phyloP scores from a whole-genome alignment of 1,140 invertebrate genomes.

The Scylla paramamosain region DNA sequence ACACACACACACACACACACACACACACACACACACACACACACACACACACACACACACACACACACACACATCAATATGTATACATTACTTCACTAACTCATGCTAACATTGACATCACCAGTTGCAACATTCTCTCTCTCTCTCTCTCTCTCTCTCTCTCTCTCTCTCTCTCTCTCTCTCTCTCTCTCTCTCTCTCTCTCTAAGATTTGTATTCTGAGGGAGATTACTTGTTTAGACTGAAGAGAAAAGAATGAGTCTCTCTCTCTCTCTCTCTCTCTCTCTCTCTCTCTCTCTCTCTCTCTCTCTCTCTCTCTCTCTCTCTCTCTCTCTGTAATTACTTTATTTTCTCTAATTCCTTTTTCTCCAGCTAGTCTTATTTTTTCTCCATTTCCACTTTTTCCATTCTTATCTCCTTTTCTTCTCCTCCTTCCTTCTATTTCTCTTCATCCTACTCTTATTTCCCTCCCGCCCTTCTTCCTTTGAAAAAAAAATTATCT shows the following conservation, averaged over 20 bases:
- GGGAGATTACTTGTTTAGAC: no score
- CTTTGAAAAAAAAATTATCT: neutral
- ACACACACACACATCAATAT: slow-evolving; percentile 10
- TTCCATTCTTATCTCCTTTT: neutral
- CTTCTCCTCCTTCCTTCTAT: neutral
- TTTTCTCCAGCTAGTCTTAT: neutral
- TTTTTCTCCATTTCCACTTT: neutral
- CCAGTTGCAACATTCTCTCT: no score
- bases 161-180: no score
- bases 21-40: slow-evolving; percentile 30
- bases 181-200: no score
- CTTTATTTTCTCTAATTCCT: neutral
- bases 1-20: slow-evolving; percentile 42
- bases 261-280: neutral
- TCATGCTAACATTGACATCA: neutral
- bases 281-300: neutral
- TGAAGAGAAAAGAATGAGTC: no score
- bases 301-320: neutral
- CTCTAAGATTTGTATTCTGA: no score
- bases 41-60: slow-evolving; percentile 7
- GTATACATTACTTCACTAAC: neutral
- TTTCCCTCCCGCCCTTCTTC: neutral
- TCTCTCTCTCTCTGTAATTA: neutral
- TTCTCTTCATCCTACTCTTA: neutral
- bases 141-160: no score